Evolutionary conservation across 1,140 invertebrate genomes (phyloP).

Genomic region (Hyphantria cunea): DNA sequence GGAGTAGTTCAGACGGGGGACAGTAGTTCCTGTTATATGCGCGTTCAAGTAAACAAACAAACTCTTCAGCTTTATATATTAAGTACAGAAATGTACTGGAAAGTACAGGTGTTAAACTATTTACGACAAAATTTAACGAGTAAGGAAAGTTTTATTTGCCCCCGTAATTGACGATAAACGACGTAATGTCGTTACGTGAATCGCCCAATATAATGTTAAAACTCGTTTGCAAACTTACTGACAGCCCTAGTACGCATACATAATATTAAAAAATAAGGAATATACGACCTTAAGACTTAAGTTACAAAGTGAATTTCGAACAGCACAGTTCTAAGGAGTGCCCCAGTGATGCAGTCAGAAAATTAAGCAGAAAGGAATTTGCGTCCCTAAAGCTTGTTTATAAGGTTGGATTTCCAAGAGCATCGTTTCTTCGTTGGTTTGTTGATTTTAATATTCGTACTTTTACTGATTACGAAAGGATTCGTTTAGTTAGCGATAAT

Average conservation of each 20-base stretch:
- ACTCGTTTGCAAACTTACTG: background rate
- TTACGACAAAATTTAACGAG: background rate
- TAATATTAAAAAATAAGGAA: background rate
- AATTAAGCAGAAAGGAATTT: background rate
- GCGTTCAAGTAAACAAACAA: too few species aligned
- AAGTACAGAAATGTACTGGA: too few species aligned
- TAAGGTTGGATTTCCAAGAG: slow-evolving; percentile 1
- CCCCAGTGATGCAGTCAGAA: background rate
- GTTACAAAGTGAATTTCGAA: too few species aligned
- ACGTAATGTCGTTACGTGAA: slow-evolving; percentile 15
- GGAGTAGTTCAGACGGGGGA: too few species aligned
- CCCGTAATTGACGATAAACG: slow-evolving; percentile 17
- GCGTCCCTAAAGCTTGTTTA: background rate
- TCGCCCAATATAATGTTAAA: slow-evolving; percentile 15
- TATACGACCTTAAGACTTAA: background rate
- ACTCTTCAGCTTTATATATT: too few species aligned
- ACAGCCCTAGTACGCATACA: slow-evolving; percentile 1
- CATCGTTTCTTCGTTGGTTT: background rate
- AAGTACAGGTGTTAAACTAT: background rate
- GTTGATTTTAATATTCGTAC: slow-evolving; percentile 9
- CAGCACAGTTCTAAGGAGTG: too few species aligned
- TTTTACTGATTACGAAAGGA: slow-evolving; percentile 29
- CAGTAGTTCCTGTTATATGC: too few species aligned
- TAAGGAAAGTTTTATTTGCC: slow-evolving; percentile 26
- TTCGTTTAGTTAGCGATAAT: background rate